Evolutionary conservation across 2,888 invertebrate species (phyloP).

Genomic region (Thera britannica): DNA sequence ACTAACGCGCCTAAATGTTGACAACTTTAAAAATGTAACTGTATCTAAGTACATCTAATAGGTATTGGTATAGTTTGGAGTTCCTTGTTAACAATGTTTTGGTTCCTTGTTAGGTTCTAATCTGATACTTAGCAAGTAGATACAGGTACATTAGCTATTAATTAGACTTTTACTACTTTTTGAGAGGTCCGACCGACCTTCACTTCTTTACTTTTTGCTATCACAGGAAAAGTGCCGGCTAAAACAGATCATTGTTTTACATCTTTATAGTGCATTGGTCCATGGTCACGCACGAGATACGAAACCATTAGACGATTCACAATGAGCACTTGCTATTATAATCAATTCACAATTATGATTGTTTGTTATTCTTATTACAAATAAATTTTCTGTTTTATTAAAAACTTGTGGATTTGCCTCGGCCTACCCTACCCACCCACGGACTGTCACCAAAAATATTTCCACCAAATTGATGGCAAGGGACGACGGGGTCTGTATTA

Average conservation of each 20-base stretch:
- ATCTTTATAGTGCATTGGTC: constrained; percentile 40
- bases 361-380: constrained; percentile 1
- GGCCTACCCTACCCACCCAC: not conserved
- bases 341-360: constrained; percentile 9
- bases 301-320: constrained; percentile 45
- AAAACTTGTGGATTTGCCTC: not conserved
- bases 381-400: not conserved
- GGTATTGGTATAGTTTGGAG: not conserved
- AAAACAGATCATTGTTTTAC: constrained; percentile 29
- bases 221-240: constrained; percentile 37
- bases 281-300: constrained; percentile 48
- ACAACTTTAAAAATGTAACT: not conserved
- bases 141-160: not conserved
- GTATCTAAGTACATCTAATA: not conserved
- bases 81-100: not conserved
- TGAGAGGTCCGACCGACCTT: constrained; percentile 29
- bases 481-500: no score
- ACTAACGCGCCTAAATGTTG: constrained; percentile 25
- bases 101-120: not conserved
- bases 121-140: not conserved
- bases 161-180: constrained; percentile 10
- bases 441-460: no score
- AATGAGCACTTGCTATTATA: constrained; percentile 29
- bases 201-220: constrained; percentile 17
- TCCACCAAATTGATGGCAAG: no score